Conservation (phyloP, 2,113 vertebrate species). For the Nymphicus hollandicus region DNA sequence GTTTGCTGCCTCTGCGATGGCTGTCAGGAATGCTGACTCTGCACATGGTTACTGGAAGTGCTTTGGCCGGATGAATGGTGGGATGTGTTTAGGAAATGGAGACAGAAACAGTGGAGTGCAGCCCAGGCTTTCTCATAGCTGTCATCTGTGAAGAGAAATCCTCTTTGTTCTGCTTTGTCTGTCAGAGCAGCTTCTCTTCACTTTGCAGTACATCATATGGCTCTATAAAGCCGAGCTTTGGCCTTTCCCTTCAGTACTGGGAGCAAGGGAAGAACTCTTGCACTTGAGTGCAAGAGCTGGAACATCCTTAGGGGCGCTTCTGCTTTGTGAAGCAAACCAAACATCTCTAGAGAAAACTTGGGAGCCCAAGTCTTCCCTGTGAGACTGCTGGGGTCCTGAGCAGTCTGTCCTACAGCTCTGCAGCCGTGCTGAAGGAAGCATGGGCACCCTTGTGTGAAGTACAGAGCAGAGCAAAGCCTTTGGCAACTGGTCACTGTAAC, state of each 20-base stretch:
- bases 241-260: not conserved
- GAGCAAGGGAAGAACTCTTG: not conserved
- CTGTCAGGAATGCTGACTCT: not conserved
- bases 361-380: not conserved
- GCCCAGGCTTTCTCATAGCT: not conserved
- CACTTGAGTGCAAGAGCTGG: not conserved
- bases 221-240: not conserved
- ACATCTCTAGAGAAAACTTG: not conserved
- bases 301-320: not conserved
- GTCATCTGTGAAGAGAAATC: not conserved
- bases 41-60: not conserved
- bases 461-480: not conserved
- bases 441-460: rapidly evolving
- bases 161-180: not conserved
- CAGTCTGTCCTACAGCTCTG: not conserved
- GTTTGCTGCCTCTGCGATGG: rapidly evolving
- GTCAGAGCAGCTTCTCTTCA: not conserved
- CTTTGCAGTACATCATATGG: not conserved
- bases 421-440: not conserved
- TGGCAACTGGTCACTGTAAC: not conserved
- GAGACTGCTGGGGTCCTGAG: not conserved
- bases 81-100: not conserved
- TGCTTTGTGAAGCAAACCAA: not conserved
- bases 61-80: rapidly evolving
- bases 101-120: not conserved